phyloP scores from a whole-genome alignment of 2,113 vertebrate species.

The Ovibos moschatus region DNA sequence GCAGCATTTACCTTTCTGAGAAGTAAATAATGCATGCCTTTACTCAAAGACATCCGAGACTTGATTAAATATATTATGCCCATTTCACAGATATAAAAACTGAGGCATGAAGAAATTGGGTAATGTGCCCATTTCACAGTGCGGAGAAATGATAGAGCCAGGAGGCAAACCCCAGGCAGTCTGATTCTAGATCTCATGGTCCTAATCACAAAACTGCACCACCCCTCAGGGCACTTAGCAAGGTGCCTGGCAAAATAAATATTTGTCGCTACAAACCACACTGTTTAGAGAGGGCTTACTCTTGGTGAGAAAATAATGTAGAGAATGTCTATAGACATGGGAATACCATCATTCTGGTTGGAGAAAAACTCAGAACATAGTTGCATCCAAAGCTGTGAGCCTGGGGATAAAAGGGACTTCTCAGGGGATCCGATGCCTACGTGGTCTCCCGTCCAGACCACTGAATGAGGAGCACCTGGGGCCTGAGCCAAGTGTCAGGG shows the following conservation, averaged over 20 bases:
- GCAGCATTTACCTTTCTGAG: not conserved
- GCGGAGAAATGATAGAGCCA: not conserved
- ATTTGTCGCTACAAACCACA: not conserved
- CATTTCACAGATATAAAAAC: not conserved
- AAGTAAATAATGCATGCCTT: not conserved
- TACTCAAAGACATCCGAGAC: not conserved
- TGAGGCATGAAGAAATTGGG: not conserved
- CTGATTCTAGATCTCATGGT: not conserved
- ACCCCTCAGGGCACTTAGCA: not conserved
- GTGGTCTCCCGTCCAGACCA: accelerated
- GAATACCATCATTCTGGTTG: not conserved
- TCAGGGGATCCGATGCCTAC: not conserved
- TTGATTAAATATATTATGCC: not conserved
- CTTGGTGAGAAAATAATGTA: not conserved
- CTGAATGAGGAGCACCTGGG: not conserved
- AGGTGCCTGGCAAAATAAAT: not conserved
- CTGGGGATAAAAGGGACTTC: not conserved
- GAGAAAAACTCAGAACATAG: not conserved
- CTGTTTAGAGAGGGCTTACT: not conserved
- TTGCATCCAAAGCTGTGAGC: not conserved
- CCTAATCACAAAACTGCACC: not conserved
- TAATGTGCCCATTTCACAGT: not conserved
- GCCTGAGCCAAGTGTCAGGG: not conserved
- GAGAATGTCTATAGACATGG: not conserved
- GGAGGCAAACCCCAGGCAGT: not conserved